Base-by-base conservation (phyloP, 2,113 vertebrate species). In the Oreamnos americanus region DNA sequence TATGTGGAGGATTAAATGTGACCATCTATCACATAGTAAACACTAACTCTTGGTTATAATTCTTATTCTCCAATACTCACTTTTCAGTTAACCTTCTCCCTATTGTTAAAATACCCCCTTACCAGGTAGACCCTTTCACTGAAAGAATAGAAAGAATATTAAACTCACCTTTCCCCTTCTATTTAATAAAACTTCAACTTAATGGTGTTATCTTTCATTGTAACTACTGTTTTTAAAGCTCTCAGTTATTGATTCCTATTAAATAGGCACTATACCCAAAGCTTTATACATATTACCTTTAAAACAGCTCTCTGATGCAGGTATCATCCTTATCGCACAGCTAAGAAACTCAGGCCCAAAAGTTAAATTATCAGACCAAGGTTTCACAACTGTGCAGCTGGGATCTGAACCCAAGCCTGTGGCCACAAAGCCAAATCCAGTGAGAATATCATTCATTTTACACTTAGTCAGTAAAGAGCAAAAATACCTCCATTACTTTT, bases 311-410 rank as follows among this genome's bases (percentile, higher is more conserved):
- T 78, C 45, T 78, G 33, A 67, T 36, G 0, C 15, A 53, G 43
- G 76, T 39, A n/a, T 21, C 9, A 45, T 30, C 53, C 23, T 11
- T 84, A 82, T 49, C 91, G 85, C 95, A 96, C 26, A 87, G 43
- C 86, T 58, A 62, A 91, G 58, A 93, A 89, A 92, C 26, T 71
- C 67, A 19, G 30, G 45, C 43, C 78, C 71, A 14, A 8, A 85
- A 96, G 84, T 91, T 92, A 95, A 95, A 76, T 88, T 60, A 91
- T 43, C 89, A 90, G 85, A n/a, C 23, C 49, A 90, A 79, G 39
- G 51, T 39, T 95, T 91, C 49, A 92, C 7, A 76, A 8, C 14
- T 6, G 21, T 87, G 49, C 33, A 83, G 28, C 13, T 16, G 87
- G 36, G 23, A 53, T 64, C 58, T 96, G 86, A 90, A 92, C 23